phyloP scores from a whole-genome alignment of 2,113 vertebrate species.

The Anarrhichthys ocellatus region DNA sequence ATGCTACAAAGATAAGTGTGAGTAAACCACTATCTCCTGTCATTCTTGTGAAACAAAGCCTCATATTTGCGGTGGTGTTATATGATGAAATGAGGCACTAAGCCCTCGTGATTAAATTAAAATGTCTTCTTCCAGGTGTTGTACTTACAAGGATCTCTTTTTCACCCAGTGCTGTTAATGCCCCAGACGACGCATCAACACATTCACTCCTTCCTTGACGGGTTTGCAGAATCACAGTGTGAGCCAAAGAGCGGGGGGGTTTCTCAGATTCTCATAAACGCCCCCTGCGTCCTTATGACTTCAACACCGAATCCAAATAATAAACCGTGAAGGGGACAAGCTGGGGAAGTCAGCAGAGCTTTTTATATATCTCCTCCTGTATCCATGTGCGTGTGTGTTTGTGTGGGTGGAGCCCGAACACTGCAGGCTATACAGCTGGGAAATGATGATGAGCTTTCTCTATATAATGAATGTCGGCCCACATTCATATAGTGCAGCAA shows the following conservation, averaged over 20 bases:
- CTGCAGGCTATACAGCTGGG: conserved; percentile 64
- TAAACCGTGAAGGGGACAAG: conserved; percentile 23
- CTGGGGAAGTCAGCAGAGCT: conserved; percentile 36
- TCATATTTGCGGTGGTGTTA: conserved; percentile 28
- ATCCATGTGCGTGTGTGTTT: neutral
- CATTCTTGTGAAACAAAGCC: conserved; percentile 12
- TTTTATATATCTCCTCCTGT: conserved; percentile 23
- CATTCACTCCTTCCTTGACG: conserved; percentile 9
- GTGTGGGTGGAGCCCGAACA: conserved; percentile 36
- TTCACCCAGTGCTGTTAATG: neutral
- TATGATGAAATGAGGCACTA: conserved; percentile 27
- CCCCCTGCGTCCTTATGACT: conserved; percentile 48
- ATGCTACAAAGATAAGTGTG: conserved; percentile 96
- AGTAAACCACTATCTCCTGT: conserved; percentile 76
- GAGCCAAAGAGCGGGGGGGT: conserved; percentile 32
- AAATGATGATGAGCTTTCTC: conserved; percentile 58
- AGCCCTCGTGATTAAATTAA: conserved; percentile 27
- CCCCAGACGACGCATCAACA: conserved; percentile 18
- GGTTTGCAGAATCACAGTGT: conserved; percentile 32
- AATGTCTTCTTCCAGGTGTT: conserved; percentile 44
- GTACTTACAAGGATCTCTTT: conserved; percentile 10
- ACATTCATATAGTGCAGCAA: conserved; percentile 22
- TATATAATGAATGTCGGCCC: conserved; percentile 44
- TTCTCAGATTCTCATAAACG: conserved; percentile 49
- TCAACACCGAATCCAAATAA: conserved; percentile 28